These are phyloP conservation scores for Lepilemur ruficaudatus DNA, from an alignment of 2,797 vertebrate genomes.

Conservation along the genomic window DNA sequence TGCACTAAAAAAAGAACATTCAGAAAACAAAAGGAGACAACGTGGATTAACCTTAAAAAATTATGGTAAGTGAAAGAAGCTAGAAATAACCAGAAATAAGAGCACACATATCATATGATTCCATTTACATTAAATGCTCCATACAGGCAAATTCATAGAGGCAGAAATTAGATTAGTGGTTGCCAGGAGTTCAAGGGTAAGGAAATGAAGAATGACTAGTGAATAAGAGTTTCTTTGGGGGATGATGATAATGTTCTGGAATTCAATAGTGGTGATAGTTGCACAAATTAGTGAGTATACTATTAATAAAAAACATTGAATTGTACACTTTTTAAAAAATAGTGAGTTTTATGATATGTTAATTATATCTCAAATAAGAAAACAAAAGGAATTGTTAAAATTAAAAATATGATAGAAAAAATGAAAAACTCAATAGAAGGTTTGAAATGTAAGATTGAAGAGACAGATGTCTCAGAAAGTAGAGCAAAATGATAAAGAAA, in stretches of 20 bases:
- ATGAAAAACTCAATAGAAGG: background rate
- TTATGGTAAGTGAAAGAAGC: background rate
- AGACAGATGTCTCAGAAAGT: background rate
- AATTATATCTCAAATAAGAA: background rate
- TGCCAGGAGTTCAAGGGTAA: background rate
- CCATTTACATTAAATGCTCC: background rate
- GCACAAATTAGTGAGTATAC: background rate
- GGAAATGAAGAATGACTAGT: background rate
- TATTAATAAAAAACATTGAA: background rate
- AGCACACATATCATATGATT: background rate
- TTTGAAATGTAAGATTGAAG: background rate
- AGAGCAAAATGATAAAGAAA: slow-evolving; percentile 8
- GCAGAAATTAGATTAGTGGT: background rate
- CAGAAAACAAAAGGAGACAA: background rate
- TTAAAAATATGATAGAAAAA: slow-evolving; percentile 10
- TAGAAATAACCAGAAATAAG: slow-evolving; percentile 31
- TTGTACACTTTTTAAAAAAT: background rate
- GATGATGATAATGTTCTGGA: slow-evolving; percentile 4
- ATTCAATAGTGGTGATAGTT: background rate
- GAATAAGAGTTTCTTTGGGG: background rate
- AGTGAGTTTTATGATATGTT: background rate
- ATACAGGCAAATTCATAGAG: background rate
- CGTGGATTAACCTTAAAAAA: background rate
- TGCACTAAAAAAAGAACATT: slow-evolving; percentile 15
- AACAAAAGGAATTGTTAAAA: background rate